A percentile compares a stretch with the other conserved stretches of the same genome.
Evolutionary conservation across 1,140 invertebrate genomes (phyloP).

Genomic region (Dendroctonus ponderosae): DNA sequence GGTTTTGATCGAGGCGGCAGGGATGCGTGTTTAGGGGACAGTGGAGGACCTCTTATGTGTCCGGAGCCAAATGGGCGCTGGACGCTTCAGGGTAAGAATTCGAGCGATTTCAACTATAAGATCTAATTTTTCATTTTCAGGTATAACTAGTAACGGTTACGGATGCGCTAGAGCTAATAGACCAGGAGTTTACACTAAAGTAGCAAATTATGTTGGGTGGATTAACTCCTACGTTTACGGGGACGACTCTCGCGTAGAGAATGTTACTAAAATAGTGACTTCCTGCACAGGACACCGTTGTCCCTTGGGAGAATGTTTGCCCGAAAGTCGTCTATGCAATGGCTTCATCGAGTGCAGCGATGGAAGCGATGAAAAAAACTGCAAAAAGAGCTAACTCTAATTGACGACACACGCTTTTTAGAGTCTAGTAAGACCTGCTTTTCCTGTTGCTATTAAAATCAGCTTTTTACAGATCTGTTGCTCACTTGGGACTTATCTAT

Average conservation of each 20-base stretch:
- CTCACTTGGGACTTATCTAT: too few relatives aligned
- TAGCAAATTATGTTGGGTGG: constrained; percentile 75
- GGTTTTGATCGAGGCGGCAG: constrained; percentile 49
- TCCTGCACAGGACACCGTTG: constrained; percentile 70
- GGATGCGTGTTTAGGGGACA: constrained; percentile 67
- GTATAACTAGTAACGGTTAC: constrained; percentile 80
- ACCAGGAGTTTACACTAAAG: constrained; percentile 87
- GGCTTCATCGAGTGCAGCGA: constrained; percentile 74
- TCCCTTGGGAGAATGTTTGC: constrained; percentile 72
- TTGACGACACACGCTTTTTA: too few relatives aligned
- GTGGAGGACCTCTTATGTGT: constrained; percentile 63
- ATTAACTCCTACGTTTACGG: constrained; percentile 55
- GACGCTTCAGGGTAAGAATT: constrained; percentile 41
- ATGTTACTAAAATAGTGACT: constrained; percentile 44
- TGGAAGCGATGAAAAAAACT: constrained; percentile 67
- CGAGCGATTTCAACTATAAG: neutral
- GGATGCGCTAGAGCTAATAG: constrained; percentile 79
- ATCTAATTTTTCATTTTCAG: constrained; percentile 13
- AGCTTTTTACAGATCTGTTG: too few relatives aligned
- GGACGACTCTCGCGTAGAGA: constrained; percentile 40
- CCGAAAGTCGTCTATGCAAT: constrained; percentile 69
- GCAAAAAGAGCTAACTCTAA: constrained; percentile 35
- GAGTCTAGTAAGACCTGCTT: too few relatives aligned
- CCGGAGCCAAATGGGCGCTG: constrained; percentile 44
- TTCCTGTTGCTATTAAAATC: too few relatives aligned